These are phyloP conservation scores for Ophion slaviceki DNA, from an alignment of 2,888 invertebrate genomes.

Conservation along the genomic window DNA sequence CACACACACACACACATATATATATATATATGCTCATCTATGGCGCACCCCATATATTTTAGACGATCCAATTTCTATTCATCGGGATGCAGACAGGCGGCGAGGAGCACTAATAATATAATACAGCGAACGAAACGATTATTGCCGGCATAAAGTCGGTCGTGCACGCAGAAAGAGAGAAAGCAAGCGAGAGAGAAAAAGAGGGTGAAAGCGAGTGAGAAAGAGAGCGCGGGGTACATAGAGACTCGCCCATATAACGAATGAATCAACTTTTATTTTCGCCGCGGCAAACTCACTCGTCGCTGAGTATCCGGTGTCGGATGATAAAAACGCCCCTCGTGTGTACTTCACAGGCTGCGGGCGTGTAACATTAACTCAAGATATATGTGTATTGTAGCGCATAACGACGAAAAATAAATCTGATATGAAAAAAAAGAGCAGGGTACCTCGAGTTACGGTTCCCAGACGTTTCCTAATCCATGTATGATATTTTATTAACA, in stretches of 20 bases:
- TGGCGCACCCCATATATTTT: slow-evolving; percentile 42
- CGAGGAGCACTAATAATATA: slow-evolving; percentile 58
- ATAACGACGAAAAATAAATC: slow-evolving; percentile 52
- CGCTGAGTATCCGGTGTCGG: slow-evolving; percentile 62
- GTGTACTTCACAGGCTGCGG: slow-evolving; percentile 56
- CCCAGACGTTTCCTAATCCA: slow-evolving; percentile 41
- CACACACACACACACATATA: neutral
- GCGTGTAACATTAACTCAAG: slow-evolving; percentile 43
- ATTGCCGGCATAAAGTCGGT: slow-evolving; percentile 63
- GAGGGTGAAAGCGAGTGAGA: slow-evolving; percentile 65
- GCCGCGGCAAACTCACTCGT: slow-evolving; percentile 61
- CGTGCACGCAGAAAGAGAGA: slow-evolving; percentile 61
- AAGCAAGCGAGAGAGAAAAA: slow-evolving; percentile 65
- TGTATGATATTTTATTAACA: slow-evolving; percentile 5
- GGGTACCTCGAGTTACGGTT: slow-evolving; percentile 31
- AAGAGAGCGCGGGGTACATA: slow-evolving; percentile 53
- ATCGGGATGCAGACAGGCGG: slow-evolving; percentile 49
- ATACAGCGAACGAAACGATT: slow-evolving; percentile 64
- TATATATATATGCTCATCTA: slow-evolving; percentile 1
- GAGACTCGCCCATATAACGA: slow-evolving; percentile 61
- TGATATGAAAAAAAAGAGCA: slow-evolving; percentile 35
- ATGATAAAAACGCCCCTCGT: slow-evolving; percentile 65
- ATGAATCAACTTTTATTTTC: slow-evolving; percentile 66
- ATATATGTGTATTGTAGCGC: slow-evolving; percentile 48
- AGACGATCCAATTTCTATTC: slow-evolving; percentile 63